Conservation (phyloP, 2,888 invertebrate genomes). For the Strigamia maritima region DNA sequence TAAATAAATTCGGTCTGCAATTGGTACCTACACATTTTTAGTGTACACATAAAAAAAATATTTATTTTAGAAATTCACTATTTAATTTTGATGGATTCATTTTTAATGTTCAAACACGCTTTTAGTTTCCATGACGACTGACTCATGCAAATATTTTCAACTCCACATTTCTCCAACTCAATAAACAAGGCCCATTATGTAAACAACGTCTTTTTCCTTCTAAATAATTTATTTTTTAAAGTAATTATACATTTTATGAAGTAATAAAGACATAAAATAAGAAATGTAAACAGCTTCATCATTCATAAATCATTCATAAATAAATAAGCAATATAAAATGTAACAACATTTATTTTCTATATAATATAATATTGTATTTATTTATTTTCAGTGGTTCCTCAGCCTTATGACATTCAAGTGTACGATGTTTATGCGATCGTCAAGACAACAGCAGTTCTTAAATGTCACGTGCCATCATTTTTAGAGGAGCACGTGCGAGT, state of each 20-base stretch:
- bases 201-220: background rate
- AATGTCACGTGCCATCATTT: slow-evolving; percentile 42
- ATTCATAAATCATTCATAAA: no score
- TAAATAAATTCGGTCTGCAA: background rate
- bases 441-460: slow-evolving; percentile 42
- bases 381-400: slow-evolving; percentile 42
- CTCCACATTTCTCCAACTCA: background rate
- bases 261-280: no score
- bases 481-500: slow-evolving; percentile 42
- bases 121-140: background rate
- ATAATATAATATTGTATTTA: background rate
- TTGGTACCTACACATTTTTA: no score
- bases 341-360: background rate
- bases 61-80: background rate
- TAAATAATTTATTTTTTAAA: no score
- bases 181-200: background rate
- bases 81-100: background rate
- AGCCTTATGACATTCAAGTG: slow-evolving; percentile 42
- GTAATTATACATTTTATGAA: no score
- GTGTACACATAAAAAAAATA: background rate
- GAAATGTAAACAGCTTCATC: no score
- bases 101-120: background rate
- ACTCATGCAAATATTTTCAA: slow-evolving; percentile 20
- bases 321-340: no score
- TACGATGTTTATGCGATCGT: slow-evolving; percentile 42